A percentile compares a stretch with the other conserved stretches of the same genome.
phyloP scores from a whole-genome alignment of 2,113 vertebrate genomes.

The Pluvialis apricaria region DNA sequence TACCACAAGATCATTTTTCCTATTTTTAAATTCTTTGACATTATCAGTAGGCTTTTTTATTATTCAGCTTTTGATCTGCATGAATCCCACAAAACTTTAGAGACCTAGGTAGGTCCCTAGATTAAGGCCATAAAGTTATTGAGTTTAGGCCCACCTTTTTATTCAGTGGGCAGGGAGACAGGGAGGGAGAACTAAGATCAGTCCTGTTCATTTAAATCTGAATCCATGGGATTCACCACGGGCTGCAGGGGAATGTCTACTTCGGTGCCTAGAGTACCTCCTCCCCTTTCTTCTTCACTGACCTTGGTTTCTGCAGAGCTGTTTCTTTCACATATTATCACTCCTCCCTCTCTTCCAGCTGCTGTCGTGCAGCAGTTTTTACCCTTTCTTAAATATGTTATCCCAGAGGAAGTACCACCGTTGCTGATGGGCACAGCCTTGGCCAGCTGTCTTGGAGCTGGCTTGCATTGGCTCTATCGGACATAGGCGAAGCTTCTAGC shows the following conservation, averaged over 20 bases:
- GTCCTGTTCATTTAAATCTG: not conserved
- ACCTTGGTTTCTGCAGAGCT: not conserved
- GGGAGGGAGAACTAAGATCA: not conserved
- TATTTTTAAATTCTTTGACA: not conserved
- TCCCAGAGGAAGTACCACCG: not conserved
- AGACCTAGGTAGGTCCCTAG: not conserved
- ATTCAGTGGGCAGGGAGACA: not conserved
- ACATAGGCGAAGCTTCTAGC: not conserved
- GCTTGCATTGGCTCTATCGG: not conserved
- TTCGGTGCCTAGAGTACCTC: fast-evolving
- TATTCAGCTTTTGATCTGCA: not conserved
- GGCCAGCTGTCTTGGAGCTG: too few relatives aligned
- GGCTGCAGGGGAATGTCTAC: not conserved
- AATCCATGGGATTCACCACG: not conserved
- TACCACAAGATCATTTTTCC: not conserved
- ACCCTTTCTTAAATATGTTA: not conserved
- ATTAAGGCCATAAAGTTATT: not conserved
- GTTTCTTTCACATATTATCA: not conserved
- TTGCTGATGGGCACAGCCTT: not conserved
- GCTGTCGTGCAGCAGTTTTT: not conserved
- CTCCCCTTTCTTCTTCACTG: too few relatives aligned
- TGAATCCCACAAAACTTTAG: not conserved
- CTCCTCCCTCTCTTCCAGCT: not conserved
- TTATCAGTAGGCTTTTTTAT: not conserved
- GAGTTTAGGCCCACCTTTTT: not conserved